These are phyloP conservation scores for Leptopilina syphax DNA, from an alignment of 2,888 invertebrate genomes.

Conservation along the genomic window DNA sequence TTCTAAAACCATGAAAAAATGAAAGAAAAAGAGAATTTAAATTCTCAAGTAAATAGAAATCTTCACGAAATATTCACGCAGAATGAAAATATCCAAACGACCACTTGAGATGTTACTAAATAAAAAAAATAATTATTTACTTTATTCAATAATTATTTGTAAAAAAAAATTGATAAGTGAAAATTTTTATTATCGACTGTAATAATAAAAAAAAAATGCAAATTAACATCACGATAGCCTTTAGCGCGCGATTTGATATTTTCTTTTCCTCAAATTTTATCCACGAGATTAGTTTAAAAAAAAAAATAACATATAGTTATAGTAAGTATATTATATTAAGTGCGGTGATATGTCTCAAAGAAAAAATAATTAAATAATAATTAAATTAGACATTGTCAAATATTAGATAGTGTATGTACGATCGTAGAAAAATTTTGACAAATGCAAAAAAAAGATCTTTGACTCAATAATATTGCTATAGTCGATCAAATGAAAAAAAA, in stretches of 20 bases:
- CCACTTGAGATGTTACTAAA: too few species aligned
- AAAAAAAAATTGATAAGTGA: background rate
- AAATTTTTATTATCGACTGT: conserved; percentile 19
- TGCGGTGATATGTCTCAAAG: conserved; percentile 36
- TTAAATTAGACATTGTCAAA: conserved; percentile 25
- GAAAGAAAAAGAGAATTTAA: too few species aligned
- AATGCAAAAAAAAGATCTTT: conserved; percentile 21
- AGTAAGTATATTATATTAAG: conserved; percentile 40
- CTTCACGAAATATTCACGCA: too few species aligned
- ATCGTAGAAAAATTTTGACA: conserved; percentile 11
- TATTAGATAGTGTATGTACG: conserved; percentile 26
- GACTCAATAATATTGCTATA: conserved; percentile 25
- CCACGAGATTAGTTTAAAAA: conserved; percentile 22
- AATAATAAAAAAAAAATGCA: conserved; percentile 1
- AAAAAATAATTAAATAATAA: background rate
- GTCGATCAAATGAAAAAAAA: conserved; percentile 21
- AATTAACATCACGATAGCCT: conserved; percentile 20
- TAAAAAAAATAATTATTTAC: background rate
- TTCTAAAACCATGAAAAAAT: too few species aligned
- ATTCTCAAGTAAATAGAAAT: too few species aligned
- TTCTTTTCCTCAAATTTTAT: background rate
- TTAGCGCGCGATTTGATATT: conserved; percentile 3
- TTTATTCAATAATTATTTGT: background rate
- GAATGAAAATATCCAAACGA: too few species aligned
- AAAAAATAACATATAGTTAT: conserved; percentile 15